Percentiles rank a stretch among this genome's conserved stretches.
phyloP scores from a whole-genome alignment of 2,888 invertebrate species.

The Stenotaenia linearis region DNA sequence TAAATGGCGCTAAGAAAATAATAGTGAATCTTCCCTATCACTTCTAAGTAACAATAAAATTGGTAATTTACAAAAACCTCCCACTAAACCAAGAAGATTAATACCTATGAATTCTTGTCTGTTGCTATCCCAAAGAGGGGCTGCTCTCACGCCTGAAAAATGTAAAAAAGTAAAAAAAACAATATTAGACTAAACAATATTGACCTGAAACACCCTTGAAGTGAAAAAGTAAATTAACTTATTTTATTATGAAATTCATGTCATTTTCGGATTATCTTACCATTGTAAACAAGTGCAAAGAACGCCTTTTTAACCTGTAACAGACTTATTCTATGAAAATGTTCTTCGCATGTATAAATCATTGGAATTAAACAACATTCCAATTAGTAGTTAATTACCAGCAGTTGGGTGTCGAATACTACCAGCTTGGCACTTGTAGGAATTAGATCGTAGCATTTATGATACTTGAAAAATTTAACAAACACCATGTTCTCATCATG shows the following conservation, averaged over 20 bases:
- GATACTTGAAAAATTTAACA: conserved; percentile 98
- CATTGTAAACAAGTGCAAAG: conserved; percentile 98
- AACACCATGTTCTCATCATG: conserved; percentile 96
- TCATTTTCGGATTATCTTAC: conserved; percentile 51
- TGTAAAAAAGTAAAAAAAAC: neutral
- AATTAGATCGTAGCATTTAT: conserved; percentile 99
- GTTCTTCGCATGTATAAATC: neutral
- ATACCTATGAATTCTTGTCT: conserved; percentile 85
- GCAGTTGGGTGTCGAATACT: conserved; percentile 96
- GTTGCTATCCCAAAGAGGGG: conserved; percentile 93
- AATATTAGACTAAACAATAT: neutral
- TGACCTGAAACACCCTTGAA: neutral
- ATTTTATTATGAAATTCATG: neutral
- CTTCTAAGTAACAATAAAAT: neutral
- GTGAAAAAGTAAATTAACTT: no score
- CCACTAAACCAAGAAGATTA: neutral
- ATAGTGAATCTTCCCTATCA: neutral
- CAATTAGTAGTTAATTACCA: conserved; percentile 48
- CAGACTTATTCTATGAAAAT: conserved; percentile 21
- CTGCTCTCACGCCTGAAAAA: conserved; percentile 80
- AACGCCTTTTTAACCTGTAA: conserved; percentile 88
- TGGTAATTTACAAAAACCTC: neutral
- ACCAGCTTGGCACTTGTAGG: conserved; percentile 98
- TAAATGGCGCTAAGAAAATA: neutral
- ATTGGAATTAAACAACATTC: neutral